These are phyloP conservation scores for Grallaria varia DNA, from an alignment of 2,113 vertebrate genomes.

Conservation along the genomic window DNA sequence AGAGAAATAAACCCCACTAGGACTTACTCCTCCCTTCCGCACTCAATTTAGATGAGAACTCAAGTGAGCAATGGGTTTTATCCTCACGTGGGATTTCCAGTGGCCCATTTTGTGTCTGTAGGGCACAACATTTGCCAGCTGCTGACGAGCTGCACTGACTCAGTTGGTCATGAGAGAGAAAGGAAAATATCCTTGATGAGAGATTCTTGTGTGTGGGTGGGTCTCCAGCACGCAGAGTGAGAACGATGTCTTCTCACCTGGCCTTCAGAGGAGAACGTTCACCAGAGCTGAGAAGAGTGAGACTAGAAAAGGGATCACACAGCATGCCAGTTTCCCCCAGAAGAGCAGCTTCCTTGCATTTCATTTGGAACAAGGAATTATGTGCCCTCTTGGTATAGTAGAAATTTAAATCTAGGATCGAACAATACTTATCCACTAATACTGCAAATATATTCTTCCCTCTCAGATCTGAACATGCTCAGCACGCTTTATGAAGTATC, in stretches of 20 bases:
- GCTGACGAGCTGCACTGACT: slow-evolving; percentile 16
- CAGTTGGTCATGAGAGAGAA: slow-evolving; percentile 12
- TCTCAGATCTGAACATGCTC: background rate
- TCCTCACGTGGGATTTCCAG: background rate
- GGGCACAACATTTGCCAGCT: background rate
- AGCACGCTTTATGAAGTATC: background rate
- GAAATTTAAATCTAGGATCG: background rate
- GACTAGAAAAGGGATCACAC: background rate
- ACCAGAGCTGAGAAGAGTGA: background rate
- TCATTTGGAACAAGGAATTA: background rate
- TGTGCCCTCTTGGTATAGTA: background rate
- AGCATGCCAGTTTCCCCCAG: background rate
- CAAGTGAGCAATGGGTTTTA: background rate
- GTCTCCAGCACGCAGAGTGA: background rate
- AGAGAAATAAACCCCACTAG: background rate
- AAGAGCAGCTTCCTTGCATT: background rate
- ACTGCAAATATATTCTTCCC: background rate
- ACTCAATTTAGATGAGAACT: background rate
- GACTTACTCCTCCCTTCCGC: background rate
- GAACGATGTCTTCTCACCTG: background rate
- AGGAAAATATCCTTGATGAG: background rate
- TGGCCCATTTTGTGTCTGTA: background rate
- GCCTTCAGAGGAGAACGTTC: background rate
- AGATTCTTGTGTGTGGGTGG: background rate
- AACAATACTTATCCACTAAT: background rate